Conservation (phyloP, 2,888 invertebrate genomes). For the Catocala nupta region DNA sequence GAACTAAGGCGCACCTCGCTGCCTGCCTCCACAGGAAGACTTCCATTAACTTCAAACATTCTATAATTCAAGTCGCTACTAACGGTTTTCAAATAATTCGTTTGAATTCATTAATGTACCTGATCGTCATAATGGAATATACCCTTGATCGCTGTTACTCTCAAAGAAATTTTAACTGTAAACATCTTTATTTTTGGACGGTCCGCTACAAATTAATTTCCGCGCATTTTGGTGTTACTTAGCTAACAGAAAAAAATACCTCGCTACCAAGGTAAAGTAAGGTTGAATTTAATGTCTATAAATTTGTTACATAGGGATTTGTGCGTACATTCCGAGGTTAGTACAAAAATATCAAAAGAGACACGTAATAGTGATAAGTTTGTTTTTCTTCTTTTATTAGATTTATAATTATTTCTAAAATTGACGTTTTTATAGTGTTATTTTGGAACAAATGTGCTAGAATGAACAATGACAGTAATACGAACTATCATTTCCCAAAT, state of each 20-base stretch:
- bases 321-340: constrained; percentile 23
- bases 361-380: constrained; percentile 23
- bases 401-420: constrained; percentile 11
- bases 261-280: constrained; percentile 20
- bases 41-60: constrained; percentile 42
- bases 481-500: constrained; percentile 51
- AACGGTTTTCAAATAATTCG: constrained; percentile 19
- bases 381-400: constrained; percentile 14
- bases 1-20: constrained; percentile 57
- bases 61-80: constrained; percentile 28
- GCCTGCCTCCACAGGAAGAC: constrained; percentile 40
- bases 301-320: constrained; percentile 38
- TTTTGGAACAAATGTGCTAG: constrained; percentile 13
- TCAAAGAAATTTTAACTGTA: constrained; percentile 15
- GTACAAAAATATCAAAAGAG: constrained; percentile 26
- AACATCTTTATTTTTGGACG: constrained; percentile 21
- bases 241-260: constrained; percentile 26
- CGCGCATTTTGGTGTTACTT: constrained; percentile 18
- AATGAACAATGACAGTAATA: constrained; percentile 31
- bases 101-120: constrained; percentile 12
- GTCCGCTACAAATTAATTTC: constrained; percentile 26
- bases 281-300: constrained; percentile 30
- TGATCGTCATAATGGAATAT: constrained; percentile 19
- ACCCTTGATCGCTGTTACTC: constrained; percentile 21
- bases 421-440: constrained; percentile 13